Evolutionary conservation across 1,140 invertebrate species (phyloP), one percentile per base, ranked within the genome.

Genomic region (Philopotamus ludificatus): DNA sequence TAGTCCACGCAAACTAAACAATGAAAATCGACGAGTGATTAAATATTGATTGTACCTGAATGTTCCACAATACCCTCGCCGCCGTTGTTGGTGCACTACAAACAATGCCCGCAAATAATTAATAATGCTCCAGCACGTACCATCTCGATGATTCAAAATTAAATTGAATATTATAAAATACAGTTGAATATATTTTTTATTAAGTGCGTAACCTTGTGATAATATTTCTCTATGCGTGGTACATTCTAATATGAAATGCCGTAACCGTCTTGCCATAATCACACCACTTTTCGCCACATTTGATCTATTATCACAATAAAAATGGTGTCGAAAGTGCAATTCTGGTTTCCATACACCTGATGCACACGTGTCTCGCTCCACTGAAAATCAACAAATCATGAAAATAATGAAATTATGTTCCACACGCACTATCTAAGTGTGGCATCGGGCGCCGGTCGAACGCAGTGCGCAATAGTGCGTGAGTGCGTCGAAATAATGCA

Each of bases 1-100:
- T 18, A 53, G 28, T 51, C 61, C 61, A 63, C 61, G 61, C 61
- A 63, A 22, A 7, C n/a, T 51, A 63, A 63, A 63, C 61, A 63
- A 26, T 54, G 34, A 26, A 54, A 39, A 63, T 63, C 61, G 50
- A 63, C 3, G 12, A 54, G 4, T 26, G 49, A 63, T 63, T 63
- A 63, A 63, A 63, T 54, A 63, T 63, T 63, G 61, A 63, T 54
- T 39, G 7, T 41, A 2, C 1, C 4, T 2, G 3, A 3, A 21
- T 50, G 2, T 12, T 50, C 47, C 3, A 12, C 3, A 25, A 10
- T 21, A 20, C n/a, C 23, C 50, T 18, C 23, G 15, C 21, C 4
- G 50, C n/a, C 28, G 23, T 28, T 1, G 51, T 55, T 34, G 51
- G 39, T 55, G 51, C 51, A 55, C 28, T 20, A 15, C 26, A 25